Evolutionary conservation across 2,113 vertebrate species (phyloP), one percentile per base, ranked within the genome.

Genomic region (Bucco capensis): DNA sequence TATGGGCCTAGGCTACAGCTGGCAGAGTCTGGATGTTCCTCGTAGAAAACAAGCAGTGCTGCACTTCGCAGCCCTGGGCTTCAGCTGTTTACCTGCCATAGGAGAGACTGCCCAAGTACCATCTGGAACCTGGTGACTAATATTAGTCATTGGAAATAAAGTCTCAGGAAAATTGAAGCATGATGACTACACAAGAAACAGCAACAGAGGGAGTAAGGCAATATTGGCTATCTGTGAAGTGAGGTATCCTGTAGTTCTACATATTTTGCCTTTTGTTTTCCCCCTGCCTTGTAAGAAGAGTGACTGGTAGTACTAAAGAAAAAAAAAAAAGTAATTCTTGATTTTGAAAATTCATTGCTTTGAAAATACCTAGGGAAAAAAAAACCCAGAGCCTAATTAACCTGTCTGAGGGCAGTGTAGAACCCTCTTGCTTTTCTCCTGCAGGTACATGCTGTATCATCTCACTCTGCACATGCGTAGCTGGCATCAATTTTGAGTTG

Each of bases 361-460:
- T 35, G 23, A 61, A 67, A 81, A 51, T 38, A 44, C 18, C 14
- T 35, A 35, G 42, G 14, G 30, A 3, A n/a, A 53, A 23, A 16
- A 56, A 35, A 38, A 9, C 0, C 1, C 10, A 51, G 8, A 46
- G 18, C 8, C 4, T 49, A 64, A 89, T 72, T 81, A 89, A 92
- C 46, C 70, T 57, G 33, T 70, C 33, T 33, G 81, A 90, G 86
- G 81, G 93, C 81, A 82, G 19, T 27, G n/a, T 47, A 76, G 89
- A 94, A 91, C 35, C 40, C 89, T 87, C 69, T 94, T 83, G 50
- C 79, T 87, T 91, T 88, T 93, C 60, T 93, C 90, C 81, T 47
- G 42, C 97, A 99, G 98, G 98, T 96, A 99, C 98, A 5, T 99
- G 98, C 96, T 99, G 98, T 88, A 99, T 99, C 95, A 99, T 99